Percentiles rank a stretch among this genome's conserved stretches.
Conservation (phyloP, 2,113 vertebrate genomes). For the Rousettus leschenaultii region DNA sequence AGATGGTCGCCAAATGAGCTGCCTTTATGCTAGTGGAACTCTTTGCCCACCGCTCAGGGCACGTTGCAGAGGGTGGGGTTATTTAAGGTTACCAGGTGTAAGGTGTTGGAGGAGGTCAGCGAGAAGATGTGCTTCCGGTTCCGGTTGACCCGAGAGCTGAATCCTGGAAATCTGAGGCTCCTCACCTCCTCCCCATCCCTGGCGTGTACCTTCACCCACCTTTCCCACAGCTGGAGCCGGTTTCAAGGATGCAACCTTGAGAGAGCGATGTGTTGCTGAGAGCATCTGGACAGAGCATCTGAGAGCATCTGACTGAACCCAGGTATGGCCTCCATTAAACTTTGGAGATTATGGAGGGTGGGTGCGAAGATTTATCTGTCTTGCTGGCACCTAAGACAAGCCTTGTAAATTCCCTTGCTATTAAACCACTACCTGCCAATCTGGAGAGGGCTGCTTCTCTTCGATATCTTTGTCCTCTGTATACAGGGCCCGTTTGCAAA, state of each 20-base stretch:
- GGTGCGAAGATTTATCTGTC: not conserved
- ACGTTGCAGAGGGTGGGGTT: not conserved
- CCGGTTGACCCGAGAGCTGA: not conserved
- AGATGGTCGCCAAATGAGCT: not conserved
- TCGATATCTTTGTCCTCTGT: not conserved
- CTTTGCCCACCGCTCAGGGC: not conserved
- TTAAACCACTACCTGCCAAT: not conserved
- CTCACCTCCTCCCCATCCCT: not conserved
- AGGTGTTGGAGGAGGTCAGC: not conserved
- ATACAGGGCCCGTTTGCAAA: not conserved
- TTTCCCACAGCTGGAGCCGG: not conserved
- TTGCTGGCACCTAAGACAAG: not conserved
- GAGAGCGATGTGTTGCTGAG: not conserved
- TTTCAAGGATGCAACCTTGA: not conserved
- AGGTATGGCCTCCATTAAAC: not conserved
- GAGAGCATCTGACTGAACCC: not conserved
- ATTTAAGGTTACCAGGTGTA: not conserved
- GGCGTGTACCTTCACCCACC: not conserved
- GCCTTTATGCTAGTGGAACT: not conserved
- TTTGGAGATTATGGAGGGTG: not conserved
- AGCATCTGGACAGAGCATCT: not conserved
- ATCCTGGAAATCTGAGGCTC: not conserved
- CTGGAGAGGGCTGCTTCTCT: not conserved
- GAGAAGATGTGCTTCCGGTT: not conserved
- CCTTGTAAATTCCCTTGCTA: not conserved